Conservation (phyloP, 2,888 invertebrate species). For the Zonitis immaculata region DNA sequence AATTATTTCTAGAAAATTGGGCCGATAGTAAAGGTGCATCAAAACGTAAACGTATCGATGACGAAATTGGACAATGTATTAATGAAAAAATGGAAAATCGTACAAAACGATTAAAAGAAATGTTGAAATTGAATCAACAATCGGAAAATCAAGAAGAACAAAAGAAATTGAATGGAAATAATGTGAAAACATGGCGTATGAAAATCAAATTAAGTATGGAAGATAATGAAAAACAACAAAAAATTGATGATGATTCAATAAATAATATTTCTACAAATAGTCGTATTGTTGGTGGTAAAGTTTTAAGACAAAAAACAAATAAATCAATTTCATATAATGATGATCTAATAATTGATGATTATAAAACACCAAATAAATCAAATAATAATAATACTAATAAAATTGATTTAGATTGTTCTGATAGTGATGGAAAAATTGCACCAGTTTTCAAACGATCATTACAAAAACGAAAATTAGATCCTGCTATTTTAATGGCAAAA, state of each 20-base stretch:
- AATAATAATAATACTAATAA: too few relatives aligned
- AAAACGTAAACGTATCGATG: slow-evolving; percentile 56
- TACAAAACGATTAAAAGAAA: slow-evolving; percentile 54
- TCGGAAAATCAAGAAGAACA: not conserved
- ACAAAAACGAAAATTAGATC: slow-evolving; percentile 56
- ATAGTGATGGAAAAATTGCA: slow-evolving; percentile 49
- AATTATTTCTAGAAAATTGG: slow-evolving; percentile 56
- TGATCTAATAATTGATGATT: slow-evolving; percentile 5
- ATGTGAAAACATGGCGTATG: slow-evolving; percentile 26
- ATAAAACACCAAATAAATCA: not conserved
- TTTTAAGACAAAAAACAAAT: slow-evolving; percentile 8
- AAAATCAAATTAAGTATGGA: slow-evolving; percentile 22
- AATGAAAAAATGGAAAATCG: slow-evolving; percentile 58
- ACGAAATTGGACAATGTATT: slow-evolving; percentile 55
- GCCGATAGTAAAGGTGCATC: slow-evolving; percentile 59
- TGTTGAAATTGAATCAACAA: slow-evolving; percentile 44
- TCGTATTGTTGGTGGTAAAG: slow-evolving; percentile 3
- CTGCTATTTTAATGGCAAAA: slow-evolving; percentile 58
- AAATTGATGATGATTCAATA: slow-evolving; percentile 6
- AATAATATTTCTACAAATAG: slow-evolving; percentile 5
- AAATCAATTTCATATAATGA: slow-evolving; percentile 10
- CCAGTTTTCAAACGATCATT: slow-evolving; percentile 60
- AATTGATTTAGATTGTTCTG: slow-evolving; percentile 18
- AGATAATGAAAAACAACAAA: slow-evolving; percentile 16
- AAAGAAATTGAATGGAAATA: slow-evolving; percentile 1